Conservation (phyloP, 2,888 invertebrate genomes). For the Noctua pronuba region DNA sequence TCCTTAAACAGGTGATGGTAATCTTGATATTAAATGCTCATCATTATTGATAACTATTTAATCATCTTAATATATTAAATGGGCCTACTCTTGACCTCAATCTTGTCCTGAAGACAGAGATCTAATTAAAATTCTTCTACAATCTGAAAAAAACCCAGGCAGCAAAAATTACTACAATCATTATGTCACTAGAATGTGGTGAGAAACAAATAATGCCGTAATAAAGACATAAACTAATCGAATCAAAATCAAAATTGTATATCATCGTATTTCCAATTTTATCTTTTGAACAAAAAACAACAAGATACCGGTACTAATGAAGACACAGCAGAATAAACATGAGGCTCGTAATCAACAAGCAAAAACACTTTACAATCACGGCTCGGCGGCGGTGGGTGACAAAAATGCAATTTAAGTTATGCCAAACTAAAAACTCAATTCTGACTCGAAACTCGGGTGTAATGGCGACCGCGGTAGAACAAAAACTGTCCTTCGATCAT, state of each 20-base stretch:
- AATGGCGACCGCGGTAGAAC: conserved; percentile 72
- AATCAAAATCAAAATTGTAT: conserved; percentile 70
- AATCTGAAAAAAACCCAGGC: neutral
- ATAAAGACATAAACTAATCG: conserved; percentile 62
- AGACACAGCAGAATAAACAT: conserved; percentile 85
- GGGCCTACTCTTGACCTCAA: neutral
- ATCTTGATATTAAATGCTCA: neutral
- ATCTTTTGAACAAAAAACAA: conserved; percentile 68
- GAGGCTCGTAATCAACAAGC: conserved; percentile 78
- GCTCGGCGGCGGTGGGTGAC: conserved; percentile 82
- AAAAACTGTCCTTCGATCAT: conserved; percentile 83
- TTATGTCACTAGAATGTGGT: neutral
- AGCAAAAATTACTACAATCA: neutral
- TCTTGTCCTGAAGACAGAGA: neutral
- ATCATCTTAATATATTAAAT: neutral
- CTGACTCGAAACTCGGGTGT: conserved; percentile 77
- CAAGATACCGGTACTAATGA: conserved; percentile 80
- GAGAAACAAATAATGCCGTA: conserved; percentile 15
- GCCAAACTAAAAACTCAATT: conserved; percentile 86
- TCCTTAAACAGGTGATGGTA: neutral
- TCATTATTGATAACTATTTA: neutral
- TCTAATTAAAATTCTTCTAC: neutral
- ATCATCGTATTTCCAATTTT: conserved; percentile 73
- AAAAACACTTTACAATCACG: conserved; percentile 80
- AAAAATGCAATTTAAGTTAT: conserved; percentile 90